Percentiles rank a stretch among this genome's conserved stretches.
Evolutionary conservation across 2,113 vertebrate genomes (phyloP).

Genomic region (Indri indri): DNA sequence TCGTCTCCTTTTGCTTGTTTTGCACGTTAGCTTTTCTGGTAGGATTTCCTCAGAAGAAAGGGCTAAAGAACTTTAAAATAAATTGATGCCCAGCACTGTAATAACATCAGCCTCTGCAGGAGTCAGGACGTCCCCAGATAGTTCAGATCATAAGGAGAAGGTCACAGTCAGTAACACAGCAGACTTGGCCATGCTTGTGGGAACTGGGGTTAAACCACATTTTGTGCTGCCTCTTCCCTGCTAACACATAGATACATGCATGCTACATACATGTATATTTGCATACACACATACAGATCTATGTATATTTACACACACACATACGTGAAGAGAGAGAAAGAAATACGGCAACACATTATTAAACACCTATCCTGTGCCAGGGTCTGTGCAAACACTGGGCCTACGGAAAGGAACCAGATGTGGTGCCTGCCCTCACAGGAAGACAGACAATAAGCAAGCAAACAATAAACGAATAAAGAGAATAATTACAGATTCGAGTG

Average conservation of each 20-base stretch:
- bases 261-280: background rate
- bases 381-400: background rate
- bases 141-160: background rate
- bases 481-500: background rate
- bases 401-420: background rate
- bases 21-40: background rate
- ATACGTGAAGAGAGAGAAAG: background rate
- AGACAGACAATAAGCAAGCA: background rate
- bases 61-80: background rate
- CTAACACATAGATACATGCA: background rate
- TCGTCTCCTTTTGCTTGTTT: background rate
- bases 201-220: background rate
- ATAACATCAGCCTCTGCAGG: background rate
- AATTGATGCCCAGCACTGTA: background rate
- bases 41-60: background rate
- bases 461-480: background rate
- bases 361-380: background rate
- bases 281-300: background rate
- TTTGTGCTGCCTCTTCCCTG: background rate
- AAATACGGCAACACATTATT: background rate
- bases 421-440: background rate
- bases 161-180: background rate
- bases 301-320: background rate
- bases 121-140: background rate
- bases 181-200: background rate